Evolutionary conservation across 92 coral and sea anemone genomes (phyloP).

Genomic region (Hydrozoanthus gracilis): DNA sequence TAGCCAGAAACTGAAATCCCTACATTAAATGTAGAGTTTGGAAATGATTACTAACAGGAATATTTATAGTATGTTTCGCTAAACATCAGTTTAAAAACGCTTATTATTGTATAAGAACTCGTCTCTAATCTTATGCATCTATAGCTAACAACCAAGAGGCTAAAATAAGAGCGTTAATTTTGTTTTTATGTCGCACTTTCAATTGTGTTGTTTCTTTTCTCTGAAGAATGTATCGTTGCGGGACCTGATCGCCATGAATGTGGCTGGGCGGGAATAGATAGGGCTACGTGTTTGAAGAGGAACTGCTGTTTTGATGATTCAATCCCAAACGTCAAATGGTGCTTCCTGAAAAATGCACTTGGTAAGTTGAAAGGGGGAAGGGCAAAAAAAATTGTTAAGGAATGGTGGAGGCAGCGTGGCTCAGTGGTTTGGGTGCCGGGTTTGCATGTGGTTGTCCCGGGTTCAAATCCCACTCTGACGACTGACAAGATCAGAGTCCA

Average conservation of each 20-base stretch:
- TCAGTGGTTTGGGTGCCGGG: too few relatives aligned
- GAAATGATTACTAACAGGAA: too few relatives aligned
- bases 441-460: too few relatives aligned
- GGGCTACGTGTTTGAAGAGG: background rate
- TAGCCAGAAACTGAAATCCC: too few relatives aligned
- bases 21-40: too few relatives aligned
- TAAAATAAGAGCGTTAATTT: too few relatives aligned
- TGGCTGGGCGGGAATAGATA: background rate
- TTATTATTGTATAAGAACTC: background rate
- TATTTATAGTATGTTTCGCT: background rate
- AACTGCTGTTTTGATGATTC: background rate
- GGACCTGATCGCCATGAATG: background rate
- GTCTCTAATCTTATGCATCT: background rate
- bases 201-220: background rate
- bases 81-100: too few relatives aligned
- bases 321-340: background rate
- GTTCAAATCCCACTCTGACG: too few relatives aligned
- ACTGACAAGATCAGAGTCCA: too few relatives aligned
- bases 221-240: background rate
- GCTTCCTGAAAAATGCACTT: background rate
- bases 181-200: background rate
- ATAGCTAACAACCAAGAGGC: background rate
- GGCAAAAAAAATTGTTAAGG: background rate
- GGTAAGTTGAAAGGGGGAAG: background rate
- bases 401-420: too few relatives aligned